Percentiles rank a stretch among this genome's conserved stretches.
Conservation (phyloP, 2,797 vertebrate genomes). For the Rachycentron canadum region DNA sequence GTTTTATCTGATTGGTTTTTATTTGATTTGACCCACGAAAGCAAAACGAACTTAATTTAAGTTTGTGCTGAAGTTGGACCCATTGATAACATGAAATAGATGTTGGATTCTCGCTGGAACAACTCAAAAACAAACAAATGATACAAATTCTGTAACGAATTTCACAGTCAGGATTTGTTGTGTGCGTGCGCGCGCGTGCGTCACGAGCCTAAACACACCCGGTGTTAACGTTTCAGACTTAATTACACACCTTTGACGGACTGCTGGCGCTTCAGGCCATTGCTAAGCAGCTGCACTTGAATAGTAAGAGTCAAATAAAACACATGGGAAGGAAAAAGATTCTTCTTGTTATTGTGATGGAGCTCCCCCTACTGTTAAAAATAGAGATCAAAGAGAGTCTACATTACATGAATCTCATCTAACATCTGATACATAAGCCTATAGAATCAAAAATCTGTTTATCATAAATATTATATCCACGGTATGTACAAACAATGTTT, state of each 20-base stretch:
- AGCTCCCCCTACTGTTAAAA: constrained; percentile 61
- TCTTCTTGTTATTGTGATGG: not conserved
- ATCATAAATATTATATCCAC: not conserved
- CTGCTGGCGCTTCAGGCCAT: not conserved
- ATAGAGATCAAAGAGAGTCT: not conserved
- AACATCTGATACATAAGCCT: no score
- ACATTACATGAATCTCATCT: no score
- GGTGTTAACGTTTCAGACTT: not conserved
- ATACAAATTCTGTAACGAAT: no score
- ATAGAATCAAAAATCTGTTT: not conserved
- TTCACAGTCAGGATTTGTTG: no score
- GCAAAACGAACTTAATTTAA: not conserved
- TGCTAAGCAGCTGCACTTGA: not conserved
- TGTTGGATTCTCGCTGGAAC: not conserved
- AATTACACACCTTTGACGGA: not conserved
- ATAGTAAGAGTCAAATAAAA: not conserved
- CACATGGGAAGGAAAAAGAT: not conserved
- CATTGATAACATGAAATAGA: not conserved
- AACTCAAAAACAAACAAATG: no score
- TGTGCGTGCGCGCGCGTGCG: not conserved
- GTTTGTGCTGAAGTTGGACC: constrained; percentile 23
- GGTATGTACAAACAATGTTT: no score
- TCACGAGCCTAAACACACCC: not conserved
- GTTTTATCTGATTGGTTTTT: constrained; percentile 7
- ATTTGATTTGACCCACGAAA: constrained; percentile 23